Evolutionary conservation across 2,797 vertebrate species (phyloP).

Genomic region (Clarias platycephalus): DNA sequence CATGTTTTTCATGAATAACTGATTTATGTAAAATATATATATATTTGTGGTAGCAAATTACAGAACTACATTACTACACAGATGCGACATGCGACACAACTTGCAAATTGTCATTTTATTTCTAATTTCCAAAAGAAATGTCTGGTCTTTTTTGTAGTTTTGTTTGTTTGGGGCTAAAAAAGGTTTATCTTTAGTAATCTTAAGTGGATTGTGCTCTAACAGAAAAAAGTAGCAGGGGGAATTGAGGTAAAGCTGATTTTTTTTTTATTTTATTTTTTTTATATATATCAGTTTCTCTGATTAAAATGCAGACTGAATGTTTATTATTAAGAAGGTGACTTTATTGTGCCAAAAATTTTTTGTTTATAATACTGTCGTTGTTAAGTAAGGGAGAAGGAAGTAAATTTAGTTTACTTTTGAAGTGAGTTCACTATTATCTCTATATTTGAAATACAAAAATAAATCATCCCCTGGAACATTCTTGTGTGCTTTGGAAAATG

Average conservation of each 20-base stretch:
- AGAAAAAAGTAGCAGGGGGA: neutral
- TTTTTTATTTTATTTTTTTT: neutral
- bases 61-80: too few relatives aligned
- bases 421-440: slow-evolving; percentile 3
- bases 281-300: neutral
- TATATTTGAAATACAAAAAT: slow-evolving; percentile 30
- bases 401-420: neutral
- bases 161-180: neutral
- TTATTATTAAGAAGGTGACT: neutral
- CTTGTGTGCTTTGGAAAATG: slow-evolving; percentile 45
- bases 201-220: neutral
- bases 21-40: neutral
- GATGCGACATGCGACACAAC: neutral
- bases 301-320: neutral
- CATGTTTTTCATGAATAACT: neutral
- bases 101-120: neutral
- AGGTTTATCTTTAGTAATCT: neutral
- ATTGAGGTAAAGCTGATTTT: neutral
- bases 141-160: neutral
- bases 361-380: neutral
- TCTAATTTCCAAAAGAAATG: neutral
- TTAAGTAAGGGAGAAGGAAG: neutral
- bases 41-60: neutral
- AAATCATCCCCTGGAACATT: slow-evolving; percentile 35
- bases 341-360: neutral